Percentiles rank a stretch among this genome's conserved stretches.
Conservation (phyloP, 2,113 vertebrate species). For the Erpornis zantholeuca region DNA sequence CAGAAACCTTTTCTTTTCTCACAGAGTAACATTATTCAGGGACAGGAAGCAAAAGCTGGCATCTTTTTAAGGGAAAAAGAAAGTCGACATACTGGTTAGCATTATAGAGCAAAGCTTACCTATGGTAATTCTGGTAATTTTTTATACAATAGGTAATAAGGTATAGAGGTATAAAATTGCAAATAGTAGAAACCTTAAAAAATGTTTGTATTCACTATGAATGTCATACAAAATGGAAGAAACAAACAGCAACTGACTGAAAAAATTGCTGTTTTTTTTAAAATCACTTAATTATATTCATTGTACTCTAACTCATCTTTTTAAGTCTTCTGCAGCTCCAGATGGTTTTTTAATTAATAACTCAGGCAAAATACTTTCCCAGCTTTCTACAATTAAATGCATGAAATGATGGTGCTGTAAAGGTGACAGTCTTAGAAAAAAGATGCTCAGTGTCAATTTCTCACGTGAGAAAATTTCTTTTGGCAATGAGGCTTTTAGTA, state of each 20-base stretch:
- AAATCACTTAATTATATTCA: neutral
- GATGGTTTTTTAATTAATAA: neutral
- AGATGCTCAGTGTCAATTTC: neutral
- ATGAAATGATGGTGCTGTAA: neutral
- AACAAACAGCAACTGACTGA: neutral
- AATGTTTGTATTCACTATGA: neutral
- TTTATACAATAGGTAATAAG: neutral
- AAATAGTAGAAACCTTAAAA: neutral
- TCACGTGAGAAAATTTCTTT: neutral
- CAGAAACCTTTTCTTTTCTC: conserved; percentile 64
- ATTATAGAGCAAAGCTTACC: neutral
- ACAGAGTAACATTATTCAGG: conserved; percentile 52
- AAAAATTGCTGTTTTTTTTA: neutral
- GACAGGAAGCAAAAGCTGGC: conserved; percentile 58
- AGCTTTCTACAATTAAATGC: neutral
- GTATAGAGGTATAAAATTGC: neutral
- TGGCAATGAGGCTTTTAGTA: neutral
- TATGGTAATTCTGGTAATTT: rapidly evolving
- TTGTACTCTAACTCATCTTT: neutral
- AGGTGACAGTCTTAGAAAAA: neutral
- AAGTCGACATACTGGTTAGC: neutral
- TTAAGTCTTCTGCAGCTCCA: neutral
- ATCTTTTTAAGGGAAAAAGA: neutral
- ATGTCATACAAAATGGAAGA: neutral
- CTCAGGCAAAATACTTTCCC: neutral